Evolutionary conservation across 2,113 vertebrate genomes (phyloP).

Genomic region (Siniperca knerii): DNA sequence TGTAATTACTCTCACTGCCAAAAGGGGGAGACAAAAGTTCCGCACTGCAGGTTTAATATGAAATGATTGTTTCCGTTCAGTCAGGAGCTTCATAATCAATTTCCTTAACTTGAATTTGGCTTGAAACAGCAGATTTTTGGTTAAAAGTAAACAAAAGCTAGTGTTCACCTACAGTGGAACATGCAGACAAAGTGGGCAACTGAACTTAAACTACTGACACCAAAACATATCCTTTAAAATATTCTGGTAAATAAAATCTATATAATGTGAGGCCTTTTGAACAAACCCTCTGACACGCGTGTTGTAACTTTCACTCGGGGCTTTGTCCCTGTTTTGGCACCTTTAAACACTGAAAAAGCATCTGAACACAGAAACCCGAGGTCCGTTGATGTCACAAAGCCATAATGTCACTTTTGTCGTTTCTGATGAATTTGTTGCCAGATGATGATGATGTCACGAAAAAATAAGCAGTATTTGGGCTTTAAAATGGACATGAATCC

Average conservation of each 20-base stretch:
- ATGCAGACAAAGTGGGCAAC: neutral
- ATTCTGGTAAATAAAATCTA: too few relatives aligned
- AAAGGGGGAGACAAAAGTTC: too few relatives aligned
- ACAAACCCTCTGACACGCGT: neutral
- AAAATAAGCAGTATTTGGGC: conserved; percentile 5
- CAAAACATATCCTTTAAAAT: neutral
- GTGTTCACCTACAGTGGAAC: neutral
- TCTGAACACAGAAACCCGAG: conserved; percentile 19
- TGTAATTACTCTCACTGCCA: too few relatives aligned
- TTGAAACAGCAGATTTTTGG: neutral
- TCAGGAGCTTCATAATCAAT: neutral
- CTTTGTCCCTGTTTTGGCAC: conserved; percentile 24
- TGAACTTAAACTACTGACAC: neutral
- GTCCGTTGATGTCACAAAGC: conserved; percentile 49
- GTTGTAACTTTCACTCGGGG: conserved; percentile 12
- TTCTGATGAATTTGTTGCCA: conserved; percentile 25
- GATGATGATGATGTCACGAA: conserved; percentile 46
- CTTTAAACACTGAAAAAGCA: conserved; percentile 39
- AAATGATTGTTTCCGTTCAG: neutral
- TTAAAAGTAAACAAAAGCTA: neutral
- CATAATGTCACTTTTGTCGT: conserved; percentile 49
- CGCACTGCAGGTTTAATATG: too few relatives aligned
- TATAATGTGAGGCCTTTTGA: conserved; percentile 2
- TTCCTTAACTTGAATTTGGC: neutral
- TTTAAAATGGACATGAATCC: conserved; percentile 36